Conservation (phyloP, 2,113 vertebrate species). For the Puntigrus tetrazona region DNA sequence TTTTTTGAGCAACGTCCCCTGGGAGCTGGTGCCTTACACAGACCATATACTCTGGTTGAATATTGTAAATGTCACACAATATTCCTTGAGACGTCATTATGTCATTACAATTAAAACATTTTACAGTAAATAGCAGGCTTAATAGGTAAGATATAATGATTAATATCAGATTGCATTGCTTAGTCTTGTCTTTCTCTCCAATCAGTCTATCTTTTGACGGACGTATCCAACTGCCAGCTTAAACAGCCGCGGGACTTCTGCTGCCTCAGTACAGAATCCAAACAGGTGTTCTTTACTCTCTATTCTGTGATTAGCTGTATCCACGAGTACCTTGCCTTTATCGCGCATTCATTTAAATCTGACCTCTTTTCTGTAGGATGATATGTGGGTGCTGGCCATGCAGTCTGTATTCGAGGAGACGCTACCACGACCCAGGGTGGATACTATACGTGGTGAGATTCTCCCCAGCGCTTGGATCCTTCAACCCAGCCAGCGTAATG, state of each 20-base stretch:
- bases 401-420: constrained; percentile 91
- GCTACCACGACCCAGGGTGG: constrained; percentile 85
- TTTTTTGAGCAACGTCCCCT: too few species aligned
- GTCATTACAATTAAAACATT: not conserved
- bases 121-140: not conserved
- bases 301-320: constrained; percentile 8
- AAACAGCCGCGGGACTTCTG: constrained; percentile 96
- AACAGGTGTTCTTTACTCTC: constrained; percentile 77
- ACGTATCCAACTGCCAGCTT: constrained; percentile 82
- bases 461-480: constrained; percentile 94
- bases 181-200: constrained; percentile 42
- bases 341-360: not conserved
- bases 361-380: constrained; percentile 73
- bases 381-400: constrained; percentile 82
- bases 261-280: constrained; percentile 89
- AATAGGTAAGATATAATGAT: not conserved
- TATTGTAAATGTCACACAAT: not conserved
- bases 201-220: constrained; percentile 88
- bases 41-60: too few species aligned
- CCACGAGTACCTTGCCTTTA: not conserved
- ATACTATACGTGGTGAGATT: constrained; percentile 90
- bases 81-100: not conserved
- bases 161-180: constrained; percentile 16
- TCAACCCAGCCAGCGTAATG: constrained; percentile 77
- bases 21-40: too few species aligned